These are phyloP conservation scores for Zophobas atratus DNA, from an alignment of 1,140 invertebrate species.

Conservation along the genomic window DNA sequence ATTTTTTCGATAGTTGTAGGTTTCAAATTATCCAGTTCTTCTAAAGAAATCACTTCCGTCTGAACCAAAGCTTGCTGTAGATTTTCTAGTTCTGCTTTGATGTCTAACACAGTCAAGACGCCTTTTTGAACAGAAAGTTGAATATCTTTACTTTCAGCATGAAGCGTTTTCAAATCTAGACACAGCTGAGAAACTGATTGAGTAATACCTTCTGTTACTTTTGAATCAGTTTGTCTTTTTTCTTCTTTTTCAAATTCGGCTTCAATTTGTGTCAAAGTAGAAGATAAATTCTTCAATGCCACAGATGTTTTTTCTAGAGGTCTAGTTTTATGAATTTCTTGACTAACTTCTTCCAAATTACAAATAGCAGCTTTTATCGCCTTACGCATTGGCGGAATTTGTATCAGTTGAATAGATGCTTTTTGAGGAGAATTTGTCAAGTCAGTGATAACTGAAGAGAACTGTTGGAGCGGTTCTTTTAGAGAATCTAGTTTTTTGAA, in stretches of 20 bases:
- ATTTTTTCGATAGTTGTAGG: background rate
- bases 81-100: conserved; percentile 8
- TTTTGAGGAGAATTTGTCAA: background rate
- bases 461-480: background rate
- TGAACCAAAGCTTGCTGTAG: conserved; percentile 19
- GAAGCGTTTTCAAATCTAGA: conserved; percentile 22
- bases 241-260: conserved; percentile 3
- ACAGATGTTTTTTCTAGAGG: conserved; percentile 28
- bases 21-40: conserved; percentile 30
- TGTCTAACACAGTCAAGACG: conserved; percentile 16
- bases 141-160: conserved; percentile 8
- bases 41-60: conserved; percentile 20
- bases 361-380: conserved; percentile 24
- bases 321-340: conserved; percentile 24
- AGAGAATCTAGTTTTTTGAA: conserved; percentile 8
- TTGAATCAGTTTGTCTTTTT: background rate
- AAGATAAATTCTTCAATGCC: background rate
- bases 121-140: conserved; percentile 8
- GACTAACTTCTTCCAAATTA: conserved; percentile 39
- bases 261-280: conserved; percentile 11
- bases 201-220: conserved; percentile 6
- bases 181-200: conserved; percentile 6
- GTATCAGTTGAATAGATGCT: background rate
- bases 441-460: background rate
- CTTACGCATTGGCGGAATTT: conserved; percentile 12